Conservation (phyloP, 2,797 vertebrate genomes). For the Oreochromis mossambicus region DNA sequence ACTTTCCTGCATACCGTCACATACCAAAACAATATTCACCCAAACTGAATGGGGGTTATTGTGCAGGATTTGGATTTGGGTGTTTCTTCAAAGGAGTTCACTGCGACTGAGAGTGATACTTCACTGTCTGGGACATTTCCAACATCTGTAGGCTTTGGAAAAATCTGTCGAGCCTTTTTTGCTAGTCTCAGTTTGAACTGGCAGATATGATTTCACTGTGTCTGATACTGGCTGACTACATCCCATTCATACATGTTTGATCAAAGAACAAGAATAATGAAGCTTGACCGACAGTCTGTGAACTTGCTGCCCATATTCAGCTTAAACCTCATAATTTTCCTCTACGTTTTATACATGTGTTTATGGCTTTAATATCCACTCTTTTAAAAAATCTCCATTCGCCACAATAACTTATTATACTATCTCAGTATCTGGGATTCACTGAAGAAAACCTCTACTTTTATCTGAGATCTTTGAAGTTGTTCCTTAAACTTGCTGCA, state of each 20-base stretch:
- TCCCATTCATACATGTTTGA: background rate
- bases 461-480: background rate
- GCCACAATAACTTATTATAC: background rate
- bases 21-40: constrained; percentile 47
- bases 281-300: background rate
- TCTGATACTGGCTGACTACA: constrained; percentile 4
- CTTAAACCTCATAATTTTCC: background rate
- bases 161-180: background rate
- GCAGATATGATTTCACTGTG: background rate
- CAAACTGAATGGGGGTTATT: constrained; percentile 46
- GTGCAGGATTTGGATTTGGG: constrained; percentile 26
- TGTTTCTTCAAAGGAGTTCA: constrained; percentile 1
- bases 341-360: background rate
- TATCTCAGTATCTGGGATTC: background rate
- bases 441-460: background rate
- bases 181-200: constrained; percentile 8
- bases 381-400: background rate
- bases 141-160: constrained; percentile 40
- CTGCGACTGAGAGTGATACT: constrained; percentile 27
- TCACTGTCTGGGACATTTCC: constrained; percentile 41
- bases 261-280: background rate
- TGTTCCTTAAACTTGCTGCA: background rate
- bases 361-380: background rate
- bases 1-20: constrained; percentile 40
- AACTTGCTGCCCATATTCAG: background rate